phyloP scores from a whole-genome alignment of 2,113 vertebrate species.

The Gavialis gangeticus region DNA sequence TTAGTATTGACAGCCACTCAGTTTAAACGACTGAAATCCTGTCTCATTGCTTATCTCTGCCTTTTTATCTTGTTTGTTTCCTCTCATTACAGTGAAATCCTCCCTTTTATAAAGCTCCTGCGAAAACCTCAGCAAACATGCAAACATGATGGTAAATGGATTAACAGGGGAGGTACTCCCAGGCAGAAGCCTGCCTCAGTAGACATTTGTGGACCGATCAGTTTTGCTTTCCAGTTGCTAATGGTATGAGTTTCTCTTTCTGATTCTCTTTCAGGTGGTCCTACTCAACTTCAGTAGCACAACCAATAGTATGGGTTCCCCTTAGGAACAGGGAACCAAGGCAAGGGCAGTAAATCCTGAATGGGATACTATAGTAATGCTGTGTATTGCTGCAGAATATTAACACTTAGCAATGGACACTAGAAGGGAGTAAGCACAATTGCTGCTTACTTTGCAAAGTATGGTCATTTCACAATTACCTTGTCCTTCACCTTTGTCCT shows the following conservation, averaged over 20 bases:
- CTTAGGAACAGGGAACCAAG: background rate
- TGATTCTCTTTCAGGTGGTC: background rate
- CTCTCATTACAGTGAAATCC: constrained; percentile 53
- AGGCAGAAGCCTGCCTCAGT: background rate
- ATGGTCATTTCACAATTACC: background rate
- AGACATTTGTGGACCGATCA: constrained; percentile 2
- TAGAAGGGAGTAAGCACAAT: background rate
- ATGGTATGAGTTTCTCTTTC: background rate
- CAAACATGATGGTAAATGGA: constrained; percentile 50
- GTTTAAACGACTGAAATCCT: constrained; percentile 72
- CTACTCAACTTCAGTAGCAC: background rate
- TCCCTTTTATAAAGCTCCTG: constrained; percentile 53
- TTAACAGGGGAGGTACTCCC: constrained; percentile 26
- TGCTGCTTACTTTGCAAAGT: background rate
- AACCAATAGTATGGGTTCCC: background rate
- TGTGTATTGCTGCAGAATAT: background rate
- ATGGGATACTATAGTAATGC: background rate
- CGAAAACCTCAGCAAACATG: constrained; percentile 49
- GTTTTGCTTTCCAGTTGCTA: background rate
- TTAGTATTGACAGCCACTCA: constrained; percentile 71
- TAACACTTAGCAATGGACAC: background rate
- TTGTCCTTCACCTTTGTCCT: no score
- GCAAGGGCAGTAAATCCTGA: background rate
- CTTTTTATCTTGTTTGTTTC: constrained; percentile 71
- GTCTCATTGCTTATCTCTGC: constrained; percentile 64